A percentile compares a stretch with the other conserved stretches of the same genome.
phyloP scores from a whole-genome alignment of 2,888 invertebrate genomes.

The Apeira syringaria region DNA sequence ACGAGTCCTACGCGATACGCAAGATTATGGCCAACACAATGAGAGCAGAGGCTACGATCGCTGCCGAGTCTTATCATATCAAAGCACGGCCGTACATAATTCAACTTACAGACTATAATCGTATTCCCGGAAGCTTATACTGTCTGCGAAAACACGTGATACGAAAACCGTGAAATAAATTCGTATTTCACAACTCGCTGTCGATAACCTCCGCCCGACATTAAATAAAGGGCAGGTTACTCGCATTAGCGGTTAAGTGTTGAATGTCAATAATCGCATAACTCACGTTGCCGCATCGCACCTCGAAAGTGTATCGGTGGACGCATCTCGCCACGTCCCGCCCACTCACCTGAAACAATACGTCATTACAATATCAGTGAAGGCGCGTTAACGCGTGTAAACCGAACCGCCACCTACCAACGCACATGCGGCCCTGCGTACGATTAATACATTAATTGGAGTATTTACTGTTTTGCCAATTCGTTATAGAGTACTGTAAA shows the following conservation, averaged over 20 bases:
- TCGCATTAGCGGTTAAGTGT: constrained; percentile 24
- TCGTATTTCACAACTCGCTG: constrained; percentile 12
- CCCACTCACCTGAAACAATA: constrained; percentile 83
- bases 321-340: constrained; percentile 60
- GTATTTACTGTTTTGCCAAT: too few species aligned
- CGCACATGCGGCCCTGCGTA: constrained; percentile 3
- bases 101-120: constrained; percentile 55
- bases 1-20: constrained; percentile 78
- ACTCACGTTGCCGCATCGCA: constrained; percentile 66
- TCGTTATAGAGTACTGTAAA: too few species aligned
- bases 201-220: constrained; percentile 16
- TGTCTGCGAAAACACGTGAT: constrained; percentile 50
- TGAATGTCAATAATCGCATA: constrained; percentile 59
- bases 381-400: constrained; percentile 49
- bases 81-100: constrained; percentile 72
- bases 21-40: constrained; percentile 79
- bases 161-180: constrained; percentile 28
- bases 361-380: constrained; percentile 76
- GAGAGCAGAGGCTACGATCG: constrained; percentile 70
- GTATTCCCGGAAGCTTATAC: constrained; percentile 40
- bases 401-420: constrained; percentile 55
- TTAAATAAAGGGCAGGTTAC: constrained; percentile 29
- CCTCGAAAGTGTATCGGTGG: constrained; percentile 61
- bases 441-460: too few species aligned
- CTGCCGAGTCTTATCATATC: constrained; percentile 74